These are phyloP conservation scores for Nomada flava DNA, from an alignment of 2,888 invertebrate genomes.

Conservation along the genomic window DNA sequence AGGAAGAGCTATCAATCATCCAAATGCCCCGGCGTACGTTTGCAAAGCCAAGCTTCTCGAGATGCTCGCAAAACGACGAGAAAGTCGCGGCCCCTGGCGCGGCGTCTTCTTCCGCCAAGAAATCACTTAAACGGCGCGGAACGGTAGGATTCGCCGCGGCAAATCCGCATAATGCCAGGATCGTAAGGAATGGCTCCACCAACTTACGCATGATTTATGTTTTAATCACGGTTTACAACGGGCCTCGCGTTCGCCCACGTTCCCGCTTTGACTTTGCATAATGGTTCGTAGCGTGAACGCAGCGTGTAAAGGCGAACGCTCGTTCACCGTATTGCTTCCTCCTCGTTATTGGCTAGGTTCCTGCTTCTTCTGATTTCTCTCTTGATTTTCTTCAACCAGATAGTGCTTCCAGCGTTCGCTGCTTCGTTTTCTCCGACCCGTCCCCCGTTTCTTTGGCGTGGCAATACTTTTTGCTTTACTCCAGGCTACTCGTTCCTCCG, in stretches of 20 bases:
- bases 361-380: slow-evolving; percentile 16
- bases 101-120: slow-evolving; percentile 23
- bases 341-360: slow-evolving; percentile 56
- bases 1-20: slow-evolving; percentile 22
- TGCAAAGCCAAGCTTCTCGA: background rate
- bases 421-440: slow-evolving; percentile 13
- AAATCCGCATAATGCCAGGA: slow-evolving; percentile 55
- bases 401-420: slow-evolving; percentile 13
- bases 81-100: slow-evolving; percentile 8
- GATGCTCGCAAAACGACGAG: slow-evolving; percentile 2
- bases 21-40: slow-evolving; percentile 7
- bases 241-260: slow-evolving; percentile 63
- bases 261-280: slow-evolving; percentile 72
- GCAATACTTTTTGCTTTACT: slow-evolving; percentile 3
- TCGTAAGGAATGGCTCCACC: slow-evolving; percentile 57
- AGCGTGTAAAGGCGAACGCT: slow-evolving; percentile 47
- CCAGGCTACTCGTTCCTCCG: slow-evolving; percentile 1
- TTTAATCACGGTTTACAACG: slow-evolving; percentile 74
- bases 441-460: slow-evolving; percentile 12
- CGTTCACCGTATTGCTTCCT: slow-evolving; percentile 26
- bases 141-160: slow-evolving; percentile 36
- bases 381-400: background rate
- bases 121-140: slow-evolving; percentile 57
- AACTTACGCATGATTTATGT: slow-evolving; percentile 75
- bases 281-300: slow-evolving; percentile 64